Base-by-base conservation (phyloP, 2,888 invertebrate species). In the Tinea semifulvella region DNA sequence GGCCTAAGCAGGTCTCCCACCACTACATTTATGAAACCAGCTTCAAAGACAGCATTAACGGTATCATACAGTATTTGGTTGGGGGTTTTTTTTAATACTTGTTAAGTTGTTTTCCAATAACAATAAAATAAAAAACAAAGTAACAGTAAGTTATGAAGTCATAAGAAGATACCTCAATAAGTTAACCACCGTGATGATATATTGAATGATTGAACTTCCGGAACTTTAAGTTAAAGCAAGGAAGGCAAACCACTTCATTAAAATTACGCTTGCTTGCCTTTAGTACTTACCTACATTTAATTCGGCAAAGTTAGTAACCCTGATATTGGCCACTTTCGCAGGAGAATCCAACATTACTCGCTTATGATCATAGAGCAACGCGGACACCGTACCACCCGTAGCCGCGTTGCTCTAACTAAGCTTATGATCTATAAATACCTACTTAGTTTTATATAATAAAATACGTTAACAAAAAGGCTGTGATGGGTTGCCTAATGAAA, bases 191-290 rank as follows among this genome's bases (percentile, higher is more conserved):
- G 13, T 31, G n/a, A 31, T 31, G 31, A 31, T 31, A 31, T 11
- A 31, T 31, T 31, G 14, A 14, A 31, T 31, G 2, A 31, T 6
- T 14, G n/a, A 14, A 31, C 13, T 31, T 31, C 31, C 31, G 31
- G 31, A 31, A 14, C 31, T 31, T 31, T 14, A 31, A 4, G 31
- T 31, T 31, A 31, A 22, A n/a, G n/a, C n/a, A n/a, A n/a, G n/a
- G n/a, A n/a, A 31, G 31, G 31, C 31, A 14, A 31, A 31, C 31
- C 14, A 31, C 31, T 13, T 31, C 31, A 31, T 31, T 31, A 31
- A 31, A 31, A 31, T 31, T 11, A 14, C 31, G 11, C 13, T 31
- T 31, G 31, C 31, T 31, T 31, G n/a, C 31, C 31, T 31, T 31
- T 31, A 31, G 7, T 31, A 31, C 11, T 26, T 26, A 11, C 31